phyloP scores from a whole-genome alignment of 2,797 vertebrate genomes.

The Amblyopsis hoosieri region DNA sequence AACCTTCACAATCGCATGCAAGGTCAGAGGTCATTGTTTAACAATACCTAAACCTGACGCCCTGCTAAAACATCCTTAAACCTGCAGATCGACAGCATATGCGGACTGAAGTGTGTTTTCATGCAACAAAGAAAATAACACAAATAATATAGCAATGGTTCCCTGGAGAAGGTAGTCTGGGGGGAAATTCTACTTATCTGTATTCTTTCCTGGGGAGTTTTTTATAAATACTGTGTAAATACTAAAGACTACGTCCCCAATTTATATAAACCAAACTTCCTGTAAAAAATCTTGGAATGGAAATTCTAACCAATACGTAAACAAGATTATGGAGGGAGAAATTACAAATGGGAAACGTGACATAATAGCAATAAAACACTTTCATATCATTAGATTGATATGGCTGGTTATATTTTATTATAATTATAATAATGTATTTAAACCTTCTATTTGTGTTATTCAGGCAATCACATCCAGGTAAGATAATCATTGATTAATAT shows the following conservation, averaged over 20 bases:
- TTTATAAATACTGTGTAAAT: too few species aligned
- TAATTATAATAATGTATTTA: too few species aligned
- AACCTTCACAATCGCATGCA: constrained; percentile 38
- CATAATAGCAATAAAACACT: too few species aligned
- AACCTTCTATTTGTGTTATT: too few species aligned
- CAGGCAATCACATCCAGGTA: too few species aligned
- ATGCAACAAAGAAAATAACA: constrained; percentile 22
- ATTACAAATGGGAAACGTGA: too few species aligned
- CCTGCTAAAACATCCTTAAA: constrained; percentile 49
- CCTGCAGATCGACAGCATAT: constrained; percentile 61
- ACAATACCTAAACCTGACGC: constrained; percentile 64
- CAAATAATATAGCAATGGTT: constrained; percentile 7
- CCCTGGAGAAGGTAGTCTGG: constrained; percentile 10
- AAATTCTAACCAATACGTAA: too few species aligned
- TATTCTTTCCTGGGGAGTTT: not conserved
- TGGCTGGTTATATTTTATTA: not conserved
- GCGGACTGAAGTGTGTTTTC: constrained; percentile 34
- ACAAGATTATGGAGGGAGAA: too few species aligned
- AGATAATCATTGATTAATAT: not conserved
- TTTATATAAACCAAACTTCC: too few species aligned
- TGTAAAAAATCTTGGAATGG: too few species aligned
- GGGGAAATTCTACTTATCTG: constrained; percentile 5
- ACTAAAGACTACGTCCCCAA: too few species aligned
- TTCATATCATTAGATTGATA: too few species aligned
- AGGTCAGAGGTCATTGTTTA: constrained; percentile 58